A percentile compares a stretch with the other conserved stretches of the same genome.
phyloP scores from a whole-genome alignment of 30 jellyfish, hydroid and myxozoan species.

The Turritopsis rubra region DNA sequence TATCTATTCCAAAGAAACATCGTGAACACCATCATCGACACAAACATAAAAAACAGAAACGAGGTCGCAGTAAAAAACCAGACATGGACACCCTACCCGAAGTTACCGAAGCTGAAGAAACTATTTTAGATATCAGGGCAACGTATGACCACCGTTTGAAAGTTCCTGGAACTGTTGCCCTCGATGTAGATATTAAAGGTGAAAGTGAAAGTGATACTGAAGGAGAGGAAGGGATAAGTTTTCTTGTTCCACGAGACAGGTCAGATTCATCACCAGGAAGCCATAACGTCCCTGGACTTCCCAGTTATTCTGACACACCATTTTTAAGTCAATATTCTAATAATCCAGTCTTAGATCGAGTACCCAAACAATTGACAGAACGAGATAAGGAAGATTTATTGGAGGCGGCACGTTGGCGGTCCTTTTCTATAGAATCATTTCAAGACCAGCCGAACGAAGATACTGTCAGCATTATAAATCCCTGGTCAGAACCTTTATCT shows the following conservation, averaged over 20 bases:
- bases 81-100: slow-evolving; percentile 42
- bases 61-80: slow-evolving; percentile 36
- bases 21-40: slow-evolving; percentile 54
- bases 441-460: not conserved
- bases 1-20: slow-evolving; percentile 32
- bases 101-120: slow-evolving; percentile 27
- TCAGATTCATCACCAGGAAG: not conserved
- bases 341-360: slow-evolving; percentile 9
- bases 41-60: slow-evolving; percentile 10
- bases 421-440: slow-evolving; percentile 15
- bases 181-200: not conserved
- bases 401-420: slow-evolving; percentile 9
- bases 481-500: not conserved
- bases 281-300: not conserved
- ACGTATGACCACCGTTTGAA: not conserved
- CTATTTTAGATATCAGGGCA: not conserved
- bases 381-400: slow-evolving; percentile 17
- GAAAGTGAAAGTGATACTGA: slow-evolving; percentile 1
- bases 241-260: not conserved
- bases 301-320: slow-evolving; percentile 7
- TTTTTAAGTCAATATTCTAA: not conserved
- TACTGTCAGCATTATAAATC: not conserved
- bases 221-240: not conserved
- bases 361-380: slow-evolving; percentile 4
- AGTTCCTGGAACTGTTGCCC: not conserved